phyloP scores from a whole-genome alignment of 2,888 invertebrate genomes.

The Gymnocheta viridis region DNA sequence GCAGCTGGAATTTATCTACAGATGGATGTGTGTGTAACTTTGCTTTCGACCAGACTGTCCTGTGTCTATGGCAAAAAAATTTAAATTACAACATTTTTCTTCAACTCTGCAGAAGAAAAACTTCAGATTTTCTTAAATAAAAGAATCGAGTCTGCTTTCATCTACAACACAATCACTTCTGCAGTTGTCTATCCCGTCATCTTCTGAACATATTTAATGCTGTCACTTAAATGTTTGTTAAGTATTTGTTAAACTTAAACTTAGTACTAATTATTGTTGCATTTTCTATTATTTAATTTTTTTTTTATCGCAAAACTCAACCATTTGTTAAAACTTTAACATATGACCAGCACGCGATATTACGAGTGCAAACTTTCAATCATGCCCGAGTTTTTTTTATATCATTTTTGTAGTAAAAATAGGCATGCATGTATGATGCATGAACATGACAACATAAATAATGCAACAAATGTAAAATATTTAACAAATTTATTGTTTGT shows the following conservation, averaged over 20 bases:
- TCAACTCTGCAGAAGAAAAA: neutral
- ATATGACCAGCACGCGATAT: slow-evolving; percentile 55
- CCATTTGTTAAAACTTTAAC: slow-evolving; percentile 54
- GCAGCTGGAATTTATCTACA: slow-evolving; percentile 38
- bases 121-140: neutral
- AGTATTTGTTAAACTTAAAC: slow-evolving; percentile 58
- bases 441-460: slow-evolving; percentile 65
- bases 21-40: neutral
- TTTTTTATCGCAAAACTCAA: slow-evolving; percentile 33
- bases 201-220: slow-evolving; percentile 17
- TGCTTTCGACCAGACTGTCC: slow-evolving; percentile 33
- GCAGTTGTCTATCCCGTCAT: slow-evolving; percentile 9
- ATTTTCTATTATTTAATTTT: neutral
- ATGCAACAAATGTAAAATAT: slow-evolving; percentile 59
- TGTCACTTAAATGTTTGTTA: slow-evolving; percentile 50
- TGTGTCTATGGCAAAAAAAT: slow-evolving; percentile 40
- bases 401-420: neutral
- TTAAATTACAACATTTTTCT: slow-evolving; percentile 28
- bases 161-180: slow-evolving; percentile 8
- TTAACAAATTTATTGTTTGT: slow-evolving; percentile 61
- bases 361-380: slow-evolving; percentile 51
- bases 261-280: slow-evolving; percentile 58
- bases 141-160: neutral
- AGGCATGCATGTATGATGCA: slow-evolving; percentile 49
- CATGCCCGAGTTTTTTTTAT: slow-evolving; percentile 2